phyloP scores from a whole-genome alignment of 2,888 invertebrate species.

The Eupithecia exiguata region DNA sequence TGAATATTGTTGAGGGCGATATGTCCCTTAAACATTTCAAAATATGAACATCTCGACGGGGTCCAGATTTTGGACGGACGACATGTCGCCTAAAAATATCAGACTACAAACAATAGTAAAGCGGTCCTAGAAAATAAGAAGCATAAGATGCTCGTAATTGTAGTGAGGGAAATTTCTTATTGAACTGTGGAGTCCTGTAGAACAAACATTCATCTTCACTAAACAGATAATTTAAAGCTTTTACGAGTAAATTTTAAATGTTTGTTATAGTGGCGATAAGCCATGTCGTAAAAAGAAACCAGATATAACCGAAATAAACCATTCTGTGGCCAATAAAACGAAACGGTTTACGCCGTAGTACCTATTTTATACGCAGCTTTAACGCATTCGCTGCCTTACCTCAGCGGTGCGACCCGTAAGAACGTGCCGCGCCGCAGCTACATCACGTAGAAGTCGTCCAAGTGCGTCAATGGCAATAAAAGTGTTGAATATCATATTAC shows the following conservation, averaged over 20 bases:
- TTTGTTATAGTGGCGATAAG: slow-evolving; percentile 18
- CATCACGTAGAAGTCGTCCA: no score
- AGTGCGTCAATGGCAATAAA: no score
- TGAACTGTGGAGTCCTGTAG: not conserved
- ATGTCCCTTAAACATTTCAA: not conserved
- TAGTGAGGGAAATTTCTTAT: not conserved
- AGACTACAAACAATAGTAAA: no score
- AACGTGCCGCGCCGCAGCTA: no score
- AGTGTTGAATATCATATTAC: not conserved
- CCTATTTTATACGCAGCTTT: not conserved
- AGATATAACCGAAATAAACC: slow-evolving; percentile 42
- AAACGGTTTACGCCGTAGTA: slow-evolving; percentile 29
- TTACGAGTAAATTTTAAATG: not conserved
- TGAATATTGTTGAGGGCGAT: no score
- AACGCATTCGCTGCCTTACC: no score
- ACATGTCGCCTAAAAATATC: no score
- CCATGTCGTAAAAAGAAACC: slow-evolving; percentile 35
- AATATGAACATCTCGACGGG: no score
- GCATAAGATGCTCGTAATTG: no score
- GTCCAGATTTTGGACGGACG: no score
- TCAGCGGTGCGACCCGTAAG: no score
- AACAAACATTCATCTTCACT: not conserved
- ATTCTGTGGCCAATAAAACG: slow-evolving; percentile 41
- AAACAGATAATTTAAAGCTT: not conserved
- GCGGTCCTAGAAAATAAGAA: no score